A percentile compares a stretch with the other conserved stretches of the same genome.
Evolutionary conservation across 2,113 vertebrate genomes (phyloP).

Genomic region (Pangasianodon gigas): DNA sequence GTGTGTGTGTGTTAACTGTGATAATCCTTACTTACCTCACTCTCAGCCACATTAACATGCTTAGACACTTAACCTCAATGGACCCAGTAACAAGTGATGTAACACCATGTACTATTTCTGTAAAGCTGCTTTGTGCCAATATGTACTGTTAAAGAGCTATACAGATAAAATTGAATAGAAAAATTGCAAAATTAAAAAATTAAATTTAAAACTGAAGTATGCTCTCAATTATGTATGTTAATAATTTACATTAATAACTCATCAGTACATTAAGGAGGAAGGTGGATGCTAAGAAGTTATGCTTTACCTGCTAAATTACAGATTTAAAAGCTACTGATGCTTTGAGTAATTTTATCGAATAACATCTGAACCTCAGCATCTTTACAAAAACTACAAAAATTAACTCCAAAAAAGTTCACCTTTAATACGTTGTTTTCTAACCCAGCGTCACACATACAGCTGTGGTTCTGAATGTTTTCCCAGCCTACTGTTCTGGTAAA

Average conservation of each 20-base stretch:
- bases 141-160: not conserved
- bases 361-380: not conserved
- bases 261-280: not conserved
- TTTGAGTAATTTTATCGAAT: not conserved
- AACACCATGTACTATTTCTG: conserved; percentile 18
- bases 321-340: not conserved
- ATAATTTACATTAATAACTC: not conserved
- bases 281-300: not conserved
- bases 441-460: not conserved
- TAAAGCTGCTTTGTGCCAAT: not conserved
- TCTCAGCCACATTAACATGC: conserved; percentile 32
- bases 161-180: not conserved
- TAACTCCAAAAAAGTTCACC: not conserved
- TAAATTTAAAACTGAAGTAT: not conserved
- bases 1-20: conserved; percentile 16
- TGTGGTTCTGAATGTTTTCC: not conserved
- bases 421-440: not conserved
- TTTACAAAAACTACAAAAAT: not conserved
- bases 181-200: not conserved
- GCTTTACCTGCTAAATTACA: not conserved
- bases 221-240: not conserved
- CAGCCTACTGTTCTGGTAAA: conserved; percentile 1
- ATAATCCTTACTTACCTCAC: conserved; percentile 29
- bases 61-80: conserved; percentile 28
- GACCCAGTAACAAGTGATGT: not conserved